Conservation (phyloP, 2,888 invertebrate species). For the Dioctria linearis region DNA sequence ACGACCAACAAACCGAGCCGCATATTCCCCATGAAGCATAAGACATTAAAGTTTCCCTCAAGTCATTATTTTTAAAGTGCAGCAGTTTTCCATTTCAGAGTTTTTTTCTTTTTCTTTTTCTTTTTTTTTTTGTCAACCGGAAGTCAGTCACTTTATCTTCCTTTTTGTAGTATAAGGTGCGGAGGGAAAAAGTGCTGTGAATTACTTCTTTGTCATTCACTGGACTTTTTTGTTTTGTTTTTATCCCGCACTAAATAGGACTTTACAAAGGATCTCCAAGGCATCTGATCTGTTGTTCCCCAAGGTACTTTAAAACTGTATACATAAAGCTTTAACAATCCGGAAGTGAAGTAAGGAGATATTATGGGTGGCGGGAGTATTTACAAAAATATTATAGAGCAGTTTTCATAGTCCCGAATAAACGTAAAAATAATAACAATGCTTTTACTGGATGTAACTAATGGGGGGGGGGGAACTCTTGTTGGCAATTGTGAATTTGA, state of each 20-base stretch:
- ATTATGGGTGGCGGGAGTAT: not conserved
- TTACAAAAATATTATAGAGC: conserved; percentile 14
- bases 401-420: not conserved
- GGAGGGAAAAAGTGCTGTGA: not conserved
- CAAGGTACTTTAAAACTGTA: conserved; percentile 12
- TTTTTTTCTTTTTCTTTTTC: conserved; percentile 4
- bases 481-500: not conserved
- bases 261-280: conserved; percentile 8
- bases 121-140: conserved; percentile 17
- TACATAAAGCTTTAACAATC: conserved; percentile 11
- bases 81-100: conserved; percentile 24
- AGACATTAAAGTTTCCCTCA: conserved; percentile 31
- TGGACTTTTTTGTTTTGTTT: conserved; percentile 11
- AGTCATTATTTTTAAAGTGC: conserved; percentile 42
- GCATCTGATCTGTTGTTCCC: conserved; percentile 46
- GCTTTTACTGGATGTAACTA: not conserved
- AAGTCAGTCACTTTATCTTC: conserved; percentile 38
- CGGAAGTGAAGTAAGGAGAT: not conserved
- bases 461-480: not conserved
- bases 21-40: not conserved
- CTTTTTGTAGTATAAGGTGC: not conserved
- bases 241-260: not conserved
- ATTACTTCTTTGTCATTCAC: conserved; percentile 1
- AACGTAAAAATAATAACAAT: not conserved
- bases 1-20: not conserved